Conservation (phyloP, 1,140 invertebrate species). For the Lepidurus packardi region DNA sequence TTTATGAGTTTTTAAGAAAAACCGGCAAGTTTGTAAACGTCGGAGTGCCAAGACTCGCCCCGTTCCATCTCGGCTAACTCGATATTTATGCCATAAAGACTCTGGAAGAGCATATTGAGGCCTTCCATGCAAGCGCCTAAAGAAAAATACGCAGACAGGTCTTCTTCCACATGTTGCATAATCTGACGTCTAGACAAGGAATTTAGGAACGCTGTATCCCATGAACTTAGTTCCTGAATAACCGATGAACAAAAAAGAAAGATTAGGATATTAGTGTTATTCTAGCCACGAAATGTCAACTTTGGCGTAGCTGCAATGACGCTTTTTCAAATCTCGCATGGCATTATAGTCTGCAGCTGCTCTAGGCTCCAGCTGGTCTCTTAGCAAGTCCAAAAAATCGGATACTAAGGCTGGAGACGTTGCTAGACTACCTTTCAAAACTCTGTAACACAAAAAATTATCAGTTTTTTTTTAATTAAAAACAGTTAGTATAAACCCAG, state of each 20-base stretch:
- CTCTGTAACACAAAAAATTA: slow-evolving; percentile 49
- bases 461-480: background rate
- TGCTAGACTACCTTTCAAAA: slow-evolving; percentile 78
- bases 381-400: slow-evolving; percentile 73
- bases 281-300: slow-evolving; percentile 34
- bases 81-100: slow-evolving; percentile 72
- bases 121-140: slow-evolving; percentile 94
- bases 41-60: slow-evolving; percentile 77
- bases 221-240: slow-evolving; percentile 55
- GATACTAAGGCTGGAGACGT: slow-evolving; percentile 69
- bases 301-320: slow-evolving; percentile 45
- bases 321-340: slow-evolving; percentile 68
- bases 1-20: slow-evolving; percentile 26
- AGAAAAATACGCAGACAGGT: slow-evolving; percentile 85
- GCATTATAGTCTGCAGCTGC: slow-evolving; percentile 63
- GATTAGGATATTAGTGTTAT: background rate
- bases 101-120: slow-evolving; percentile 72
- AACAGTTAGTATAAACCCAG: background rate
- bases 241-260: slow-evolving; percentile 30
- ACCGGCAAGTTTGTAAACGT: slow-evolving; percentile 81
- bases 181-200: slow-evolving; percentile 63
- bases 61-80: slow-evolving; percentile 59
- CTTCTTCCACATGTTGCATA: slow-evolving; percentile 56
- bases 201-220: slow-evolving; percentile 80
- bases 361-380: slow-evolving; percentile 56